Percentiles rank a stretch among this genome's conserved stretches.
phyloP scores from a whole-genome alignment of 2,797 vertebrate species.

The Loriculus beryllinus region DNA sequence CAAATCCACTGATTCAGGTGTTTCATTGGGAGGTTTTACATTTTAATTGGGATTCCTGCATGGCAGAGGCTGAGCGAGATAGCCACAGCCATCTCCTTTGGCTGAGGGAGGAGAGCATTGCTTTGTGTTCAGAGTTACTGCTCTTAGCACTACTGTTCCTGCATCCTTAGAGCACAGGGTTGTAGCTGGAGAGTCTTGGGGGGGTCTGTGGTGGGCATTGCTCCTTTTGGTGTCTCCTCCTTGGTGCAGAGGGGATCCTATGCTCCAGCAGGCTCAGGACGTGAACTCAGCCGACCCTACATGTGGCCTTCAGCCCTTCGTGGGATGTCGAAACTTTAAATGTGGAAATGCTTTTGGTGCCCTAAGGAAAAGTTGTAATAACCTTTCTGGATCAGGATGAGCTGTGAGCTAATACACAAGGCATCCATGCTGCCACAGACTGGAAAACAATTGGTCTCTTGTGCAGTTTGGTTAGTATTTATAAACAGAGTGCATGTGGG shows the following conservation, averaged over 20 bases:
- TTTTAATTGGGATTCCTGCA: background rate
- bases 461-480: background rate
- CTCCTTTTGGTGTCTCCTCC: background rate
- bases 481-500: fast-evolving
- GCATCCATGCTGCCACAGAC: background rate
- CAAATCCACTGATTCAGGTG: fast-evolving
- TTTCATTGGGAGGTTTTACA: background rate
- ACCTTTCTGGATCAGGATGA: background rate
- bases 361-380: background rate
- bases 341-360: background rate
- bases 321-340: background rate
- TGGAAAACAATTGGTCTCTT: background rate
- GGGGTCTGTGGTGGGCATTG: background rate
- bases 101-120: background rate
- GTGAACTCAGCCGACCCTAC: background rate
- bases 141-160: background rate
- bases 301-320: background rate
- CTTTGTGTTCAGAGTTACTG: background rate
- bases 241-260: fast-evolving
- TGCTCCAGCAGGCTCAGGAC: background rate
- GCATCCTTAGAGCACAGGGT: background rate
- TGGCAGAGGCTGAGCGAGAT: background rate
- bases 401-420: background rate
- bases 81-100: background rate
- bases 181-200: background rate